Evolutionary conservation across 2,113 vertebrate species (phyloP), one percentile per base, ranked within the genome.

Genomic region (Pseudopodoces humilis): DNA sequence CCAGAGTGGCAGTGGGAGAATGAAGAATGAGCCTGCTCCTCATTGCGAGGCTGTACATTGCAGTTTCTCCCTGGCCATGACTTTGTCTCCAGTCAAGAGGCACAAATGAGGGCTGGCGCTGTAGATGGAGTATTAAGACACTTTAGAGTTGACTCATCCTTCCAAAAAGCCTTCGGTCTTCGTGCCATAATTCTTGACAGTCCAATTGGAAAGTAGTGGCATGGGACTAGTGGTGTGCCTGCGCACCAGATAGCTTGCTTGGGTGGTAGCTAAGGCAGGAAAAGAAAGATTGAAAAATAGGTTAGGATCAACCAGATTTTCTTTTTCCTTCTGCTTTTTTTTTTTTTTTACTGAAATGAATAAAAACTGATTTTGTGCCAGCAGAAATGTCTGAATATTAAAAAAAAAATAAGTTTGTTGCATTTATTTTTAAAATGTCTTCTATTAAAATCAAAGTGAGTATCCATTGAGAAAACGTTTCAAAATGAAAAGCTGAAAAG

Each of bases 31-130:
- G 22, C 56, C 27, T 14, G 15, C 44, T 68, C 81, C 0, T 1
- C 0, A 0, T 41, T 64, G 17, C 0, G 11, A 44, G 69, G 30
- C 58, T 3, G 1, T 60, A 13, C 1, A 1, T 30, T 9, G 37
- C 28, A 22, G 1, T 72, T 89, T 52, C 46, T 85, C 24, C 28
- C 62, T 62, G 62, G n/a, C 78, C 25, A 11, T 33, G 25, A 1
- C 27, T 88, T 80, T 0, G 1, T 58, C 41, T 72, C 30, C 28
- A 55, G 33, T 55, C 11, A 11, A 13, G 75, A 77, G 74, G 44
- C 18, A 17, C 15, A 71, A 30, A 44, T 31, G 69, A 62, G 59
- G 30, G 55, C 53, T 69, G 71, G 50, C 0, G 0, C 33, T 43
- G 24, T 67, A 41, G 47, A 15, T 53, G 59, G 28, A 20, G 25